Percentiles rank a stretch among this genome's conserved stretches.
Evolutionary conservation across 2,888 invertebrate genomes (phyloP).

Genomic region (Eurois occulta): DNA sequence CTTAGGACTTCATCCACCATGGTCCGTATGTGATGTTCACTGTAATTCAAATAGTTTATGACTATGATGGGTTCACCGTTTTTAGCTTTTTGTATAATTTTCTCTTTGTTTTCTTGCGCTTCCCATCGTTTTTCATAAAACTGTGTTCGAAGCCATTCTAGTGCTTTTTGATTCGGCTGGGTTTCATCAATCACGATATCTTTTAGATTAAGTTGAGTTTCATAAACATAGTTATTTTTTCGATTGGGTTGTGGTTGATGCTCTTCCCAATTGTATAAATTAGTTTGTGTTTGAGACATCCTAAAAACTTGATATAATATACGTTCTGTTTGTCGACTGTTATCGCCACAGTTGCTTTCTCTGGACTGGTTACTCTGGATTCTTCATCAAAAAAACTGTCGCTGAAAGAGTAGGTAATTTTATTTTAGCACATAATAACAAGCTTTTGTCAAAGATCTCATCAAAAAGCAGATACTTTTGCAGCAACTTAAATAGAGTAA

Average conservation of each 20-base stretch:
- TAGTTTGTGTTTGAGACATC: constrained; percentile 49
- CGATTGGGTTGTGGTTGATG: background rate
- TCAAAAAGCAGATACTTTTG: background rate
- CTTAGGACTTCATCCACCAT: constrained; percentile 69
- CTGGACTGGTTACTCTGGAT: background rate
- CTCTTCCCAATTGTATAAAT: background rate
- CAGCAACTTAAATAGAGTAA: background rate
- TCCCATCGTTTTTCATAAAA: constrained; percentile 9
- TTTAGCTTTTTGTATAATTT: constrained; percentile 20
- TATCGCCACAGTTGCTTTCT: constrained; percentile 1
- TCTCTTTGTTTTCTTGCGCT: constrained; percentile 1
- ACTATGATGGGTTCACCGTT: constrained; percentile 59
- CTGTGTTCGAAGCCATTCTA: constrained; percentile 38
- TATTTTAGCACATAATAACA: background rate
- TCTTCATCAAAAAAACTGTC: background rate
- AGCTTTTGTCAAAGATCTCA: background rate
- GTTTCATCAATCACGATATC: background rate
- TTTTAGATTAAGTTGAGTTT: constrained; percentile 3
- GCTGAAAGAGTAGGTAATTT: constrained; percentile 16
- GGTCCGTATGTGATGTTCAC: constrained; percentile 61
- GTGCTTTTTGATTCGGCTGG: constrained; percentile 8
- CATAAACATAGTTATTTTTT: background rate
- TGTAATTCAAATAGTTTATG: constrained; percentile 65
- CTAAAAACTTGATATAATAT: constrained; percentile 53
- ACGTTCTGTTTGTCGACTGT: constrained; percentile 22